These are phyloP conservation scores for Megaleporinus macrocephalus DNA, from an alignment of 2,113 vertebrate genomes.

Conservation along the genomic window DNA sequence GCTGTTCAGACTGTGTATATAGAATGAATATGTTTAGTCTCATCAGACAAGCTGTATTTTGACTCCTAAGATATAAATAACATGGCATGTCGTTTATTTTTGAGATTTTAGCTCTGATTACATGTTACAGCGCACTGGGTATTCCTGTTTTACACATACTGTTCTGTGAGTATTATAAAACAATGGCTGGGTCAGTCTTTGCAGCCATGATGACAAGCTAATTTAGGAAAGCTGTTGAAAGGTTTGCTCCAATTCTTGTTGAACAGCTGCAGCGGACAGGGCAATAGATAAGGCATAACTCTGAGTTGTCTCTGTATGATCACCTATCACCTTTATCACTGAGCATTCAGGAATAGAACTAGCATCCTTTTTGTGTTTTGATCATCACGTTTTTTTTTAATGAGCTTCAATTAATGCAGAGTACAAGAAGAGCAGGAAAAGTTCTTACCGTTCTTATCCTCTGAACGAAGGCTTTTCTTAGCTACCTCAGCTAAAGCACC, in stretches of 20 bases:
- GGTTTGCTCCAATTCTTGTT: not conserved
- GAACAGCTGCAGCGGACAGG: not conserved
- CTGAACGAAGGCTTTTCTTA: conserved; percentile 90
- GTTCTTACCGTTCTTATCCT: conserved; percentile 79
- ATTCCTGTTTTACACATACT: not conserved
- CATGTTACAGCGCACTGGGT: not conserved
- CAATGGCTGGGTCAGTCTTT: not conserved
- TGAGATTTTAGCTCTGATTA: not conserved
- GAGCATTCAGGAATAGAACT: no score
- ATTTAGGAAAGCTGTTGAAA: conserved; percentile 24
- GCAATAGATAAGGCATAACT: not conserved
- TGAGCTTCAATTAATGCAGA: no score
- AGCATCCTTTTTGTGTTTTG: no score
- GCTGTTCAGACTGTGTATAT: not conserved
- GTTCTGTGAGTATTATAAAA: not conserved
- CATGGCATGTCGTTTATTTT: not conserved
- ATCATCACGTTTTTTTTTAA: no score
- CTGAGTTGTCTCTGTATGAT: not conserved
- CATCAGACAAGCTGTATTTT: not conserved
- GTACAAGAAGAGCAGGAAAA: not conserved
- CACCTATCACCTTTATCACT: no score
- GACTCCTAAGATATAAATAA: not conserved
- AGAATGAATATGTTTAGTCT: not conserved
- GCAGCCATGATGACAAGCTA: conserved; percentile 1
- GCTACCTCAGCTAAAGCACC: conserved; percentile 95